Conservation (phyloP, 2,888 invertebrate species). For the Eulithis prunata region DNA sequence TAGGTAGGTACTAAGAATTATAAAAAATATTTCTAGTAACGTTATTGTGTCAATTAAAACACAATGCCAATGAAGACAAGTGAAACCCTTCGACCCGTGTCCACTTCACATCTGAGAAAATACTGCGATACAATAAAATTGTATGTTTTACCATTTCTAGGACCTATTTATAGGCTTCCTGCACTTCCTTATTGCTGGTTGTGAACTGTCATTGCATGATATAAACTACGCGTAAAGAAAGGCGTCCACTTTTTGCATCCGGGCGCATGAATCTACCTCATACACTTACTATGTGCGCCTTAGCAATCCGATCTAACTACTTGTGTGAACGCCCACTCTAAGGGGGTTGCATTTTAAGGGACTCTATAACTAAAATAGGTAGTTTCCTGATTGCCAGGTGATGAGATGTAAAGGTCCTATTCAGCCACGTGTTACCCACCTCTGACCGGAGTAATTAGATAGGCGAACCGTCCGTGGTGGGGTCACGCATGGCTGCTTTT, state of each 20-base stretch:
- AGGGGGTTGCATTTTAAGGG: conserved; percentile 23
- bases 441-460: conserved; percentile 76
- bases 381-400: conserved; percentile 30
- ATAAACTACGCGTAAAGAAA: not conserved
- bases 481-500: conserved; percentile 65
- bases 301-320: not conserved
- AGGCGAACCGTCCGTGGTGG: conserved; percentile 57
- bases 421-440: conserved; percentile 50
- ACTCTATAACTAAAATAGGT: conserved; percentile 42
- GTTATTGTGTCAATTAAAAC: conserved; percentile 22
- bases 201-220: conserved; percentile 9
- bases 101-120: conserved; percentile 28
- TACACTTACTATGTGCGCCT: not conserved
- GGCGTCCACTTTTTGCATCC: not conserved
- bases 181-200: conserved; percentile 54
- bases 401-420: conserved; percentile 26
- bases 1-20: too few relatives aligned
- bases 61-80: conserved; percentile 28
- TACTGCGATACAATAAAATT: conserved; percentile 54
- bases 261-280: not conserved
- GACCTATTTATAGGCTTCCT: conserved; percentile 47
- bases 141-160: conserved; percentile 43
- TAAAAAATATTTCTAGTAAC: not conserved
- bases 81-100: conserved; percentile 32
- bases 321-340: not conserved